A percentile compares a stretch with the other conserved stretches of the same genome.
These are phyloP conservation scores for Catharus ustulatus DNA, from an alignment of 2,797 vertebrate species.

Conservation along the genomic window DNA sequence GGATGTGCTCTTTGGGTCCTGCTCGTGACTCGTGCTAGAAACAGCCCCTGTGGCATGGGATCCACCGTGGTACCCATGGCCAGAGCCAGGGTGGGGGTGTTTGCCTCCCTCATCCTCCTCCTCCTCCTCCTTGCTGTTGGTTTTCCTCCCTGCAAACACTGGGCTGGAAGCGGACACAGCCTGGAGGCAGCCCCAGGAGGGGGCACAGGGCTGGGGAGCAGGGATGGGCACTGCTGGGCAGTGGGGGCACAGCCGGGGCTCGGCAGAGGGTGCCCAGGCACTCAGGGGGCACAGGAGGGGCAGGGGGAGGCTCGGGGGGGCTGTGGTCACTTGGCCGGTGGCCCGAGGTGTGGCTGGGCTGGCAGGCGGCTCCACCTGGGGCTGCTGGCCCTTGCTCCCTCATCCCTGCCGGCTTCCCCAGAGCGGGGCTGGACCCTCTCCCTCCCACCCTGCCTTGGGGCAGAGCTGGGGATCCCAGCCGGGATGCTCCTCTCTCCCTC, in stretches of 20 bases:
- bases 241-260: accelerated
- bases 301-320: accelerated
- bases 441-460: background rate
- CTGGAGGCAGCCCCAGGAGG: background rate
- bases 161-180: background rate
- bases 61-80: accelerated
- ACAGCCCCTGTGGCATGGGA: background rate
- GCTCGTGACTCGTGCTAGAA: background rate
- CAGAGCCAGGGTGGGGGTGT: background rate
- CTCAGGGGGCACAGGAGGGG: background rate
- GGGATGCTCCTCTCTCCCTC: background rate
- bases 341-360: background rate
- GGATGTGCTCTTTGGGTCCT: accelerated
- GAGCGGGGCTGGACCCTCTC: accelerated
- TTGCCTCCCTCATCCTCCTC: background rate
- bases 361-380: background rate
- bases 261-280: background rate
- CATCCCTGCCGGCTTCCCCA: background rate
- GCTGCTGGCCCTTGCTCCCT: accelerated
- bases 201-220: accelerated
- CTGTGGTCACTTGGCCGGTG: accelerated
- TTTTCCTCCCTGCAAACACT: background rate
- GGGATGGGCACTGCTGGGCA: background rate
- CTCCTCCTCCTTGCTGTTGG: background rate
- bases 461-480: accelerated